Evolutionary conservation across 2,113 vertebrate genomes (phyloP).

Genomic region (Tylochromis polylepis): DNA sequence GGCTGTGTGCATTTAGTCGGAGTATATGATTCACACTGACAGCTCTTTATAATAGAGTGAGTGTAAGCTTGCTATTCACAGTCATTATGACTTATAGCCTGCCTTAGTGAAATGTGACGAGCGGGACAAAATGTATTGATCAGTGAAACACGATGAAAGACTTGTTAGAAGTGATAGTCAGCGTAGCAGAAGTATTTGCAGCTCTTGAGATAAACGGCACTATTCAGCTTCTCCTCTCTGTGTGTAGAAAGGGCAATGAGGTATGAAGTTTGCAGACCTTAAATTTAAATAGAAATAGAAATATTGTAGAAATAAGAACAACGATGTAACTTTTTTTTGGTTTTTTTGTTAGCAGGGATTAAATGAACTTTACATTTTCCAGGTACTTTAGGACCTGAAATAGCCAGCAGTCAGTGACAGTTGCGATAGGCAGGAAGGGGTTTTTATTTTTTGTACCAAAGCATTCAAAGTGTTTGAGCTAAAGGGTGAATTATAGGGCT

Average conservation of each 20-base stretch:
- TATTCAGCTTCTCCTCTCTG: neutral
- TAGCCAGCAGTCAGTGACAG: neutral
- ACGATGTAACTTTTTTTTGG: neutral
- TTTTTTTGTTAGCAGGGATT: neutral
- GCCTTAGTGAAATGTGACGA: slow-evolving; percentile 20
- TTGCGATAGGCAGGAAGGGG: neutral
- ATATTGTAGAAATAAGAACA: neutral
- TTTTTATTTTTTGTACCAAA: neutral
- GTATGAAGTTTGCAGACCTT: neutral
- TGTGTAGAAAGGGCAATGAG: neutral
- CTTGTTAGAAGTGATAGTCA: slow-evolving; percentile 10
- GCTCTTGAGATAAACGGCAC: neutral
- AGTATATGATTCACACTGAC: neutral
- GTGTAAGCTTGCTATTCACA: neutral
- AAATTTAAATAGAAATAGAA: neutral
- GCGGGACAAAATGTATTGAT: slow-evolving; percentile 30
- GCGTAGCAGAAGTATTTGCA: neutral
- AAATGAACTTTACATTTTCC: neutral
- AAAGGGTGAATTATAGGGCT: neutral
- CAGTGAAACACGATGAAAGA: slow-evolving; percentile 31
- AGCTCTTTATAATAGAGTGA: neutral
- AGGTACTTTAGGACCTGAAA: neutral
- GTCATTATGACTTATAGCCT: slow-evolving; percentile 12
- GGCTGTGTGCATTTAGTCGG: neutral
- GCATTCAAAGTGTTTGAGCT: neutral